Percentiles rank a stretch among this genome's conserved stretches.
Evolutionary conservation across 2,113 vertebrate genomes (phyloP).

Genomic region (Grammomys dolichurus): DNA sequence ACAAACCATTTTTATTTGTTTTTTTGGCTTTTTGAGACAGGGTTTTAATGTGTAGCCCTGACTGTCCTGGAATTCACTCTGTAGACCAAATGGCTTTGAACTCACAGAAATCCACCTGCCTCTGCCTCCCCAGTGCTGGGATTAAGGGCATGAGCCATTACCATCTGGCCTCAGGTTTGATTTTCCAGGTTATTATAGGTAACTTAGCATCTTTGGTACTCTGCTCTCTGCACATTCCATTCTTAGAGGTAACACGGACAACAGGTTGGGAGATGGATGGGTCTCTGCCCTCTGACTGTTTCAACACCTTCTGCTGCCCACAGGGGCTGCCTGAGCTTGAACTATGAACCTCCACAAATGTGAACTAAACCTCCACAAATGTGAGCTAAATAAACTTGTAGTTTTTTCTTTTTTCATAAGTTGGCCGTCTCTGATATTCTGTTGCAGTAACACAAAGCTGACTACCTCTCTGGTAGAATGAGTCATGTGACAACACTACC

Average conservation of each 20-base stretch:
- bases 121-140: not conserved
- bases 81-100: not conserved
- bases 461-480: not conserved
- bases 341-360: not conserved
- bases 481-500: not conserved
- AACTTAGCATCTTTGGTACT: no score
- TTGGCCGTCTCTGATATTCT: not conserved
- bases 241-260: not conserved
- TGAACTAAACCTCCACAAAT: not conserved
- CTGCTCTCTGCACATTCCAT: not conserved
- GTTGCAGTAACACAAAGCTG: not conserved
- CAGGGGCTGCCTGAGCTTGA: not conserved
- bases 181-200: no score
- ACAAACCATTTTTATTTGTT: not conserved
- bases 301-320: not conserved
- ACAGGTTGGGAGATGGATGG: not conserved
- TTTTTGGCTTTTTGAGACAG: not conserved
- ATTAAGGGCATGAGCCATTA: not conserved
- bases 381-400: not conserved
- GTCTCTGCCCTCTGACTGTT: not conserved
- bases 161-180: not conserved
- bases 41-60: not conserved
- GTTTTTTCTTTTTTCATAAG: not conserved
- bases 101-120: not conserved
- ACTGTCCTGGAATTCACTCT: not conserved